phyloP scores from a whole-genome alignment of 2,113 vertebrate species.

The Leucosticte australis region DNA sequence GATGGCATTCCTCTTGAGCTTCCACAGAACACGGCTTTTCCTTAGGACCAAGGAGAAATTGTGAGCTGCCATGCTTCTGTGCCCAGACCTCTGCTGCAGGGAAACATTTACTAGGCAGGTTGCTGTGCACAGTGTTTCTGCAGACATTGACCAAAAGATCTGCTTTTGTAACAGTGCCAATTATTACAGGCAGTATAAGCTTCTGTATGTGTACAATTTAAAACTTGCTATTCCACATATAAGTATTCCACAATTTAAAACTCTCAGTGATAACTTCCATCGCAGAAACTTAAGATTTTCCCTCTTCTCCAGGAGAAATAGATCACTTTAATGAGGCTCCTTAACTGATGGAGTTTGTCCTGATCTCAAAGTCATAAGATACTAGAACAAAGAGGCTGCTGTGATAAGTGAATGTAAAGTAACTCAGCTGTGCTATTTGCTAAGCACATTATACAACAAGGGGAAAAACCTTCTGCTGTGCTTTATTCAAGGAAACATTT shows the following conservation, averaged over 20 bases:
- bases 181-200: fast-evolving
- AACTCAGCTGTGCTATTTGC: not conserved
- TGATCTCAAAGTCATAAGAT: not conserved
- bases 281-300: not conserved
- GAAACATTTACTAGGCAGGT: not conserved
- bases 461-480: not conserved
- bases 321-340: not conserved
- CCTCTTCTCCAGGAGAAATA: not conserved
- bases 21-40: not conserved
- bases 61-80: not conserved
- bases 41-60: fast-evolving
- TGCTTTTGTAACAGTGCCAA: not conserved
- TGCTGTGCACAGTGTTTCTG: fast-evolving
- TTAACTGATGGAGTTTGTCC: not conserved
- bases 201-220: not conserved
- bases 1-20: not conserved
- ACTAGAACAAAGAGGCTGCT: not conserved
- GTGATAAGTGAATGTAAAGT: not conserved
- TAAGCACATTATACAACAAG: not conserved
- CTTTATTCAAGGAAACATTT: not conserved
- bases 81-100: not conserved
- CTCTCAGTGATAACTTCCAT: not conserved
- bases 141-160: not conserved
- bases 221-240: not conserved
- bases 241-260: not conserved